phyloP scores from a whole-genome alignment of 2,888 invertebrate species.

The Patella ulyssiponensis region DNA sequence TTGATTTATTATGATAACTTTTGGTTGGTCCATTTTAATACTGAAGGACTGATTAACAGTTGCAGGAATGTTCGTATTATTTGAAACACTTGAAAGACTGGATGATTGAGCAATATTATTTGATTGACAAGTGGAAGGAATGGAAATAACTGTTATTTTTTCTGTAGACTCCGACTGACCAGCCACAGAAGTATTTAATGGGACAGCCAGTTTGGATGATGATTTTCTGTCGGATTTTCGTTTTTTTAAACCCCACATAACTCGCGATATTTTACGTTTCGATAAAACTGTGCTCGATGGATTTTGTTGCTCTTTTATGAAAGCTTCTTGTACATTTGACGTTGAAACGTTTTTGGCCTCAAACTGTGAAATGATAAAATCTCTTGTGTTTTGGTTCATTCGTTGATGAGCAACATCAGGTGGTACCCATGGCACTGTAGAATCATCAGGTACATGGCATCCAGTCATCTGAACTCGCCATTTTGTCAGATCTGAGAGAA shows the following conservation, averaged over 20 bases:
- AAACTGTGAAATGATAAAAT: slow-evolving; percentile 47
- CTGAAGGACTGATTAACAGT: neutral
- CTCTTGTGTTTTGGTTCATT: slow-evolving; percentile 52
- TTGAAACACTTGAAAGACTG: neutral
- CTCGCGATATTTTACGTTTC: slow-evolving; percentile 48
- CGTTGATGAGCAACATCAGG: slow-evolving; percentile 44
- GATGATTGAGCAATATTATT: neutral
- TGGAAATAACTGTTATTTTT: neutral
- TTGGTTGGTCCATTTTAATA: neutral
- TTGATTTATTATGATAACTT: neutral
- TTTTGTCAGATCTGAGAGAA: slow-evolving; percentile 58
- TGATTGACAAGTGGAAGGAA: neutral
- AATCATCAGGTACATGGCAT: slow-evolving; percentile 53
- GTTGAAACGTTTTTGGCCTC: slow-evolving; percentile 35
- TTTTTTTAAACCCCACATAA: slow-evolving; percentile 52
- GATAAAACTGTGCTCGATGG: slow-evolving; percentile 36
- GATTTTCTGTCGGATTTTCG: slow-evolving; percentile 31
- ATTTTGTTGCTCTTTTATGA: slow-evolving; percentile 32
- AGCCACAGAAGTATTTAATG: neutral
- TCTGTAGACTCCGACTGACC: slow-evolving; percentile 18
- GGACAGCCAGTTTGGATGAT: no score
- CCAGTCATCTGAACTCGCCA: slow-evolving; percentile 65
- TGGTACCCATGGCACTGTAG: slow-evolving; percentile 47
- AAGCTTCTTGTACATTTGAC: slow-evolving; percentile 40
- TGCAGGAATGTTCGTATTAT: neutral